Base-by-base conservation (phyloP, 2,113 vertebrate genomes). In the Poecile atricapillus region DNA sequence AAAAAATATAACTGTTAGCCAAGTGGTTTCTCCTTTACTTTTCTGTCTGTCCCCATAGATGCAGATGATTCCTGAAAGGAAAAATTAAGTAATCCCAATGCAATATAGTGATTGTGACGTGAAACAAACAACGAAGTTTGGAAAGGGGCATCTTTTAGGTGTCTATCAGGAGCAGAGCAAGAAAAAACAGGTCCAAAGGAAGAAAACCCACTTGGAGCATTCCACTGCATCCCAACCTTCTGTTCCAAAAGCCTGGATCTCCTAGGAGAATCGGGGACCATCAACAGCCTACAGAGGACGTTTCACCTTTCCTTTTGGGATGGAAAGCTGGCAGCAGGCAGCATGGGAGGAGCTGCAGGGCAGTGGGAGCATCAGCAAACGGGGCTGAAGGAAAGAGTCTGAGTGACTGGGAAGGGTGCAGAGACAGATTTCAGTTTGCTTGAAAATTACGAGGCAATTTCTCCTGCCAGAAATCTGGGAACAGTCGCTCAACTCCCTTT, bases 71-170 rank as follows among this genome's bases (percentile, higher is more conserved):
- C 50, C 18, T 23, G 35, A 62, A 50, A 68, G 28, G 22, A 37
- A 71, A 44, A 78, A 27, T 19, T 10, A 47, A 90, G 7, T 5
- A 20, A 43, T 13, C 9, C 30, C 27, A 31, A 24, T 0, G 6
- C 24, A 47, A 9, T 49, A 19, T 31, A 69, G 14, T 19, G 47
- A 55, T 35, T 21, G 14, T 31, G 8, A 55, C 0, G 0, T 10
- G 28, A 41, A 86, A 76, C 46, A 58, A 39, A 5, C 9, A 24
- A 23, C 5, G 7, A 6, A 39, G 13, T 35, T 46, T 43, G 43
- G 16, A 18, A 60, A 37, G 16, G 18, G 7, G 20, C 0, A 69
- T 89, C 28, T 44, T 44, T 47, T 2, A 39, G 4, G 2, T 4
- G 24, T 16, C 37, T 24, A 0, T 10, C 17, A 59, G 43, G 31